Conservation (phyloP, 2,888 invertebrate species). For the Aricia artaxerxes region DNA sequence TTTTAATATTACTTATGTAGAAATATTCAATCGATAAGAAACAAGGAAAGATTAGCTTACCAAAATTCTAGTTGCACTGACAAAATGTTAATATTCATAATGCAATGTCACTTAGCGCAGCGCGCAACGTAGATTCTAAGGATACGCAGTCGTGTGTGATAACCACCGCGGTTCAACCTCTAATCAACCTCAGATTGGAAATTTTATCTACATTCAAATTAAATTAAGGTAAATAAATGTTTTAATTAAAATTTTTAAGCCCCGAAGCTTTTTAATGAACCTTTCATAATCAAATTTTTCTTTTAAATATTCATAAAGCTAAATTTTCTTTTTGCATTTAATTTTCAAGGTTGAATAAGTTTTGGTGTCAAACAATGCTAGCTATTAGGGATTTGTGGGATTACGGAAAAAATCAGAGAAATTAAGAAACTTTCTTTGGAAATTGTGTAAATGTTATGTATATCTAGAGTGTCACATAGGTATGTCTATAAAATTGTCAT, state of each 20-base stretch:
- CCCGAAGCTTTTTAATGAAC: conserved; percentile 9
- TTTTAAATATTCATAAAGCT: conserved; percentile 15
- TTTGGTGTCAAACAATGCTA: conserved; percentile 36
- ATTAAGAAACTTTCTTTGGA: not conserved
- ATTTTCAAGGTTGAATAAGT: conserved; percentile 38
- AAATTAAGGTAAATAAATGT: conserved; percentile 15
- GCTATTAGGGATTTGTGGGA: not conserved
- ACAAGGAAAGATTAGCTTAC: no score
- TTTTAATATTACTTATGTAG: no score
- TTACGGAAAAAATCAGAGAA: not conserved
- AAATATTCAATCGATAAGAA: no score
- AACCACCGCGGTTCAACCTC: not conserved
- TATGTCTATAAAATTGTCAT: no score
- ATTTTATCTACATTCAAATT: conserved; percentile 25
- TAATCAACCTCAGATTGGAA: conserved; percentile 18
- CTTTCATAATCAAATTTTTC: conserved; percentile 17
- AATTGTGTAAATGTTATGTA: not conserved
- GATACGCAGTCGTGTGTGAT: not conserved
- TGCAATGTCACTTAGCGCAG: no score
- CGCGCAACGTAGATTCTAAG: not conserved
- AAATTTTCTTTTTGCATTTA: conserved; percentile 47
- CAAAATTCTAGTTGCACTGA: no score
- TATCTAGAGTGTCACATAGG: no score
- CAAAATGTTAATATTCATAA: no score
- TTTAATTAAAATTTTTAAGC: conserved; percentile 9